Conservation (phyloP, 2,113 vertebrate genomes). For the Gopherus evgoodei region DNA sequence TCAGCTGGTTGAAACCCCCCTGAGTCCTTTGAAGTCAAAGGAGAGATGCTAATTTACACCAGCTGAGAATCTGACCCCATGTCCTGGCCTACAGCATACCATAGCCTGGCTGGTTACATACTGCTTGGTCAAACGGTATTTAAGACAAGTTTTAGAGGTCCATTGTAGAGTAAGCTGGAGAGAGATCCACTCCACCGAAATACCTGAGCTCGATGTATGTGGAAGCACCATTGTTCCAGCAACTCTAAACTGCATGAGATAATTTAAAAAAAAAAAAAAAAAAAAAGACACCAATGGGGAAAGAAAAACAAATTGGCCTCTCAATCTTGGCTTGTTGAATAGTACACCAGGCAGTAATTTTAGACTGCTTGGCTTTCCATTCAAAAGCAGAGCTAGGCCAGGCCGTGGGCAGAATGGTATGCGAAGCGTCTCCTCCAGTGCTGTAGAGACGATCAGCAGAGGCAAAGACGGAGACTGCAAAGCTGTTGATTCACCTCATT, state of each 20-base stretch:
- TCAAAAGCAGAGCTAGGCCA: neutral
- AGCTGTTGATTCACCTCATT: neutral
- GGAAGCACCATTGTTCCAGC: neutral
- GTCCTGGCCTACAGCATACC: too few relatives aligned
- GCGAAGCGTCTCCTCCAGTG: neutral
- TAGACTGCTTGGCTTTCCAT: accelerated
- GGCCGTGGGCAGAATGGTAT: conserved; percentile 18
- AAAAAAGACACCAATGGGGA: accelerated
- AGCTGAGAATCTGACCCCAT: neutral
- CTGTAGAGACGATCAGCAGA: neutral
- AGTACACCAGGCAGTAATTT: neutral
- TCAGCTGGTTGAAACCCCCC: neutral
- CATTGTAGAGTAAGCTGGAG: neutral
- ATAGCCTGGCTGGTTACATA: neutral
- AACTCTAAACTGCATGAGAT: neutral
- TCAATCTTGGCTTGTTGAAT: accelerated
- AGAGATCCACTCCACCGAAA: neutral
- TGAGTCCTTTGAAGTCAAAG: neutral
- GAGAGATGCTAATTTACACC: neutral
- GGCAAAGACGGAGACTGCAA: accelerated
- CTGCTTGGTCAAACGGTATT: neutral
- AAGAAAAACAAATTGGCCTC: neutral
- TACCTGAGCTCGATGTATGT: neutral
- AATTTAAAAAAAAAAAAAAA: neutral
- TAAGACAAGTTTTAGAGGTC: neutral